phyloP scores from a whole-genome alignment of 2,113 vertebrate genomes.

The Cisticola juncidis region DNA sequence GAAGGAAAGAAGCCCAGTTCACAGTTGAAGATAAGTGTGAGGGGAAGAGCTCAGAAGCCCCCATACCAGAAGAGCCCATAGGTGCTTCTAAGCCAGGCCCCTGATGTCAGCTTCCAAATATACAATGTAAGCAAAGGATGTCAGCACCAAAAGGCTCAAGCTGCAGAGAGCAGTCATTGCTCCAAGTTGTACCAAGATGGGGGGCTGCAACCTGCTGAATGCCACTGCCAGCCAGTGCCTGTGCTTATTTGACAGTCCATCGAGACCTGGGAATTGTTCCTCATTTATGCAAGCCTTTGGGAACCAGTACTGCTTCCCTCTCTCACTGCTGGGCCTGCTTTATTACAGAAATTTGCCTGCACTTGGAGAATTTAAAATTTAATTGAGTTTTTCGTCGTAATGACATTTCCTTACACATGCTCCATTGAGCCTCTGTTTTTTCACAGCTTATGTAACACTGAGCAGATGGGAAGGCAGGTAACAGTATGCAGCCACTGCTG shows the following conservation, averaged over 20 bases:
- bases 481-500: not conserved
- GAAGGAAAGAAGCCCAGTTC: not conserved
- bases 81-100: not conserved
- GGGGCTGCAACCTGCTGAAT: not conserved
- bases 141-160: not conserved
- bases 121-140: accelerated
- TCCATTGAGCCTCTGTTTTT: not conserved
- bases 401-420: slow-evolving; percentile 4
- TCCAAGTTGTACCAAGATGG: not conserved
- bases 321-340: not conserved
- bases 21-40: not conserved
- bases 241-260: accelerated
- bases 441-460: not conserved
- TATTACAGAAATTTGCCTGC: not conserved
- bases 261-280: not conserved
- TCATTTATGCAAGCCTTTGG: not conserved
- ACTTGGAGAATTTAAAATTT: not conserved
- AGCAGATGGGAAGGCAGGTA: slow-evolving; percentile 24
- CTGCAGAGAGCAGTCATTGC: not conserved
- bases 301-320: not conserved
- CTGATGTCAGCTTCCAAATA: not conserved
- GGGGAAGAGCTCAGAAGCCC: not conserved
- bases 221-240: accelerated
- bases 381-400: not conserved
- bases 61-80: not conserved